phyloP scores from a whole-genome alignment of 2,797 vertebrate genomes.

The Pipistrellus pipistrellus region DNA sequence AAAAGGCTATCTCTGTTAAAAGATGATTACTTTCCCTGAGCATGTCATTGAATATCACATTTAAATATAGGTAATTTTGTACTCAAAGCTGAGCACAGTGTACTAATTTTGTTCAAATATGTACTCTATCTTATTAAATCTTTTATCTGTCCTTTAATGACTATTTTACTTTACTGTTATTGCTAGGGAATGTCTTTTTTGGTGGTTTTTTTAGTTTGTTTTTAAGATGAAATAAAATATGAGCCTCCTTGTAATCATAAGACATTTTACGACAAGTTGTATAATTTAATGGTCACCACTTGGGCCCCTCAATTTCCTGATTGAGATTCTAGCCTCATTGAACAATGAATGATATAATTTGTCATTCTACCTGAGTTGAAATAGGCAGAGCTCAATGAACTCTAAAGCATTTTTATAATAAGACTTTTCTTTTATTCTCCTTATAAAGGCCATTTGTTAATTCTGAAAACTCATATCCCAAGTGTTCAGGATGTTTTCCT shows the following conservation, averaged over 20 bases:
- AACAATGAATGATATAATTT: constrained; percentile 77
- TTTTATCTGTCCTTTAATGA: constrained; percentile 32
- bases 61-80: constrained; percentile 34
- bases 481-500: constrained; percentile 75
- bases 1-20: constrained; percentile 46
- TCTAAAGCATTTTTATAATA: constrained; percentile 73
- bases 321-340: constrained; percentile 70
- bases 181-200: constrained; percentile 69
- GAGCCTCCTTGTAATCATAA: constrained; percentile 70
- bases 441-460: constrained; percentile 82
- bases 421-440: constrained; percentile 69
- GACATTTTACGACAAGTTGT: constrained; percentile 79
- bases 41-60: constrained; percentile 43
- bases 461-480: constrained; percentile 78
- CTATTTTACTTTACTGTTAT: constrained; percentile 64
- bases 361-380: constrained; percentile 62
- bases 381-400: constrained; percentile 66
- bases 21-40: constrained; percentile 59
- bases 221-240: constrained; percentile 78
- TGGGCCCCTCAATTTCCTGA: constrained; percentile 68
- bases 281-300: constrained; percentile 80
- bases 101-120: constrained; percentile 57
- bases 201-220: constrained; percentile 70
- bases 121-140: constrained; percentile 45
- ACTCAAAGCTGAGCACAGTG: constrained; percentile 49